Conservation (phyloP, 1,140 invertebrate genomes). For the Eriocheir sinensis region DNA sequence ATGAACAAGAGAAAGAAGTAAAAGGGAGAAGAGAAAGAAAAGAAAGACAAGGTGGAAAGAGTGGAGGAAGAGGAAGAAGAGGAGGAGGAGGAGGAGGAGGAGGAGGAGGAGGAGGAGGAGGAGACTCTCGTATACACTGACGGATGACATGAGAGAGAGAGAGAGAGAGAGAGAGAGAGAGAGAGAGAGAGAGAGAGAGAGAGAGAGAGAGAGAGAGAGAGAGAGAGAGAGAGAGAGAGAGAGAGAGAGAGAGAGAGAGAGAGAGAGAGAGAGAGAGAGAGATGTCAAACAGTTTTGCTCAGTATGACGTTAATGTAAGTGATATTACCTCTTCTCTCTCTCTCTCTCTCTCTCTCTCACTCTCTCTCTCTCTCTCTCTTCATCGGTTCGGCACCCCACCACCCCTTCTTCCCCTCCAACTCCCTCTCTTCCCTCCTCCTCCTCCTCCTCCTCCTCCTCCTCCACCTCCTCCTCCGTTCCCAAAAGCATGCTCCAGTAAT, state of each 20-base stretch:
- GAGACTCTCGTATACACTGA: not conserved
- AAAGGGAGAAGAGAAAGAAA: not conserved
- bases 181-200: conserved; percentile 32
- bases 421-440: not conserved
- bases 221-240: conserved; percentile 29
- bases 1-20: too few relatives aligned
- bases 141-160: conserved; percentile 1
- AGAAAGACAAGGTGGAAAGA: not conserved
- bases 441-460: not conserved
- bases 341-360: conserved; percentile 4
- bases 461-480: not conserved
- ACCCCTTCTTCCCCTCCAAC: not conserved
- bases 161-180: not conserved
- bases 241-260: not conserved
- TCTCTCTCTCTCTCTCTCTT: not conserved
- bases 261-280: not conserved
- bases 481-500: not conserved
- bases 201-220: conserved; percentile 39
- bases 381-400: too few relatives aligned
- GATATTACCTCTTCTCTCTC: not conserved
- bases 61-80: not conserved
- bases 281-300: not conserved
- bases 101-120: conserved; percentile 19
- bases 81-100: not conserved
- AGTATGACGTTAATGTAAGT: not conserved